Evolutionary conservation across 2,888 invertebrate genomes (phyloP), one percentile per base, ranked within the genome.

Genomic region (Cordilura impudica): DNA sequence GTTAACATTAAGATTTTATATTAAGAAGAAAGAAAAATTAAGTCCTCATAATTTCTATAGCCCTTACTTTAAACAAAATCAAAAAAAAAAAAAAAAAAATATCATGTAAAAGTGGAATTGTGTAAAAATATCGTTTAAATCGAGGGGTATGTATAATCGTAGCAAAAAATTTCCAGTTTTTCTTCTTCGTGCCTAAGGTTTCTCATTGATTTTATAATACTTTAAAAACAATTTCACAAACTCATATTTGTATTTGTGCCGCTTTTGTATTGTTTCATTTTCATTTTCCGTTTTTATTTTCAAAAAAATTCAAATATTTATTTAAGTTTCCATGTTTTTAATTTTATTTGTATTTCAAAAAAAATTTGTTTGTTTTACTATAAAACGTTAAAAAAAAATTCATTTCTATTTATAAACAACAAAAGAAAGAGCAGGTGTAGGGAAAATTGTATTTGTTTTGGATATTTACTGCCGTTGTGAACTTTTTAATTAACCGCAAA

Each of bases 301-400:
- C 23, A 67, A 65, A 73, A 73, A 60, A 67, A 60, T 60, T 53
- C 69, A 73, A 73, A 73, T 78, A 70, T 78, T 78, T 78, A 73
- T 51, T 65, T 53, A 54, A 70, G 31, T 72, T 77, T 71, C 5
- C 49, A 67, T 60, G 66, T 61, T 71, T 61, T 67, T 72, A 67
- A 69, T 73, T 73, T 65, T 35, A 56, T 73, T 69, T 65, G 51
- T 43, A 58, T 58, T 78, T 31, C 10, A 29, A 29, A 31, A 31
- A 31, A 35, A 23, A 51, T 18, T 54, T 31, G 58, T 43, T 6
- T 58, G 21, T 8, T 14, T 14, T 8, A 2, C 14, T 29, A 29
- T 8, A 26, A 12, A 35, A 29, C 4, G 2, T n/a, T n/a, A 19
- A 16, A 19, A 18, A 8, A 10, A 12, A 8, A 26, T 7, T 3